Conservation (phyloP, 2,888 invertebrate genomes). For the Chrysina gloriosa region DNA sequence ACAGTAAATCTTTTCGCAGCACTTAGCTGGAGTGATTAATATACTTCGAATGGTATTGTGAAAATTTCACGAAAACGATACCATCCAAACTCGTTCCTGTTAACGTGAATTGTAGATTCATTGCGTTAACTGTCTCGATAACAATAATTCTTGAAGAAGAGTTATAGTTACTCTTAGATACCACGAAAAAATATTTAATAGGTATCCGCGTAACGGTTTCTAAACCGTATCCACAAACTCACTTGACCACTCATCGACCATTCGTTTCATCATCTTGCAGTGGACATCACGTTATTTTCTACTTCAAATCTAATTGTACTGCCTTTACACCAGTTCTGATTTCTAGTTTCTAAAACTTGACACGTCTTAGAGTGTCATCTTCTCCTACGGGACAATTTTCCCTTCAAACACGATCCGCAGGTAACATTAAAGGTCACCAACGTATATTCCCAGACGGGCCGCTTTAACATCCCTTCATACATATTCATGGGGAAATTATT, state of each 20-base stretch:
- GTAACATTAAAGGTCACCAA: slow-evolving; percentile 49
- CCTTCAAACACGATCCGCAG: slow-evolving; percentile 42
- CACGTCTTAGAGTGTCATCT: not conserved
- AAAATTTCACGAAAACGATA: too few relatives aligned
- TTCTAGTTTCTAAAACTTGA: slow-evolving; percentile 15
- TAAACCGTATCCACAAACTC: not conserved
- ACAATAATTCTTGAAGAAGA: too few relatives aligned
- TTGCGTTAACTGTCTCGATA: too few relatives aligned
- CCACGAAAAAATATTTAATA: too few relatives aligned
- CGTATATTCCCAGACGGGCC: slow-evolving; percentile 47
- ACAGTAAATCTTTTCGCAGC: not conserved
- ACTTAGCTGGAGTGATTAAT: too few relatives aligned
- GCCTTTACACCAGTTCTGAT: slow-evolving; percentile 3
- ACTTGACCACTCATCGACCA: not conserved
- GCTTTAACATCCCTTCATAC: slow-evolving; percentile 30
- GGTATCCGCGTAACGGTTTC: not conserved
- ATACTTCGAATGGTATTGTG: too few relatives aligned
- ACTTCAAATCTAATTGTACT: not conserved
- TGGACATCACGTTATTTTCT: not conserved
- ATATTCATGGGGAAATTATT: slow-evolving; percentile 34
- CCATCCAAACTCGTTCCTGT: too few relatives aligned
- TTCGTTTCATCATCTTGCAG: not conserved
- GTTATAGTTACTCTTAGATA: too few relatives aligned
- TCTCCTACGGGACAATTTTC: not conserved
- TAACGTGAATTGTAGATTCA: too few relatives aligned